Conservation (phyloP, 2,888 invertebrate genomes). For the Ceriagrion tenellum region DNA sequence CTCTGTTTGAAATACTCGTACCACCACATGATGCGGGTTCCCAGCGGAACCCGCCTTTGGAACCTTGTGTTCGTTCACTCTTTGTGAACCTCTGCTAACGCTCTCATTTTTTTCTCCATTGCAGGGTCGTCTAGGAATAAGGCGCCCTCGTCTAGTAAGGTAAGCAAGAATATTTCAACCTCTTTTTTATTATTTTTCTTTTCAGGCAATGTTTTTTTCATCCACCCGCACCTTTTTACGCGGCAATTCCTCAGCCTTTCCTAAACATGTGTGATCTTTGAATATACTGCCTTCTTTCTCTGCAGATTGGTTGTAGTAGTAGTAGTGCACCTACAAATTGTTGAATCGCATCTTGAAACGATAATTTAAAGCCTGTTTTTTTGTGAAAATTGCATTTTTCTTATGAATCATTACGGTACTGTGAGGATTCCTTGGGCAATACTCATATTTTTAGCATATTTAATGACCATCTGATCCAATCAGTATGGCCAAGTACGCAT, state of each 20-base stretch:
- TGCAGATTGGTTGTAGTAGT: too few species aligned
- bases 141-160: conserved; percentile 43
- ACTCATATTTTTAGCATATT: too few species aligned
- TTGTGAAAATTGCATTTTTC: too few species aligned
- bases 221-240: background rate
- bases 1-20: background rate
- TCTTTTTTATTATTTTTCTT: background rate
- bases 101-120: conserved; percentile 20
- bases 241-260: background rate
- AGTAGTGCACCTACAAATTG: too few species aligned
- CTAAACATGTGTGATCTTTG: background rate
- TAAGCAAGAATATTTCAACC: background rate
- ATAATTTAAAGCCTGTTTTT: too few species aligned
- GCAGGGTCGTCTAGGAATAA: conserved; percentile 60
- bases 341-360: too few species aligned
- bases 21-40: background rate
- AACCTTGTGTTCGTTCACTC: conserved; percentile 4
- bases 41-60: background rate
- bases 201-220: background rate
- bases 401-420: too few species aligned
- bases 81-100: conserved; percentile 12
- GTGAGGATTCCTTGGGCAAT: too few species aligned
- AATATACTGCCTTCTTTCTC: background rate
- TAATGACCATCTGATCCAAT: too few species aligned
- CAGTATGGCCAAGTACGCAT: too few species aligned